A percentile compares a stretch with the other conserved stretches of the same genome.
Conservation (phyloP, 2,797 vertebrate species). For the Pangasius macronema region DNA sequence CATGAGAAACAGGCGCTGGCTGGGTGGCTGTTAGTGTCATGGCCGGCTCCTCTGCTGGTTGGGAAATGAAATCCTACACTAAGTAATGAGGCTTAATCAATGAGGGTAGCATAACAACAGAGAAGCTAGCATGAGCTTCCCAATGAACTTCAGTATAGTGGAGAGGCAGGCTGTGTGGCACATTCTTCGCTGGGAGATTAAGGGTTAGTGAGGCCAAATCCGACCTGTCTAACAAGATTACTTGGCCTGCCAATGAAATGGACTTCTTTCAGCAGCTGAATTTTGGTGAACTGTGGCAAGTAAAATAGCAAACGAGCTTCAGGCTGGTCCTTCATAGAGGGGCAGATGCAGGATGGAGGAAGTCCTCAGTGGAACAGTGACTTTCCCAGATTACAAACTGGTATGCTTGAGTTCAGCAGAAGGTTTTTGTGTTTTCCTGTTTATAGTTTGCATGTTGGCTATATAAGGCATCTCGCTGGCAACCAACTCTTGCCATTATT, state of each 20-base stretch:
- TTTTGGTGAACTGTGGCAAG: background rate
- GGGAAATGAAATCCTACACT: slow-evolving; percentile 44
- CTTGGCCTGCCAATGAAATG: background rate
- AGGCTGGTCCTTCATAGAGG: background rate
- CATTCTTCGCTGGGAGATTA: background rate
- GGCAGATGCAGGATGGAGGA: background rate
- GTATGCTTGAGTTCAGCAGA: background rate
- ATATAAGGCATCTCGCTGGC: background rate
- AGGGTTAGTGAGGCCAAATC: background rate
- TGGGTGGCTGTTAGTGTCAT: slow-evolving; percentile 32
- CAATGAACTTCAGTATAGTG: background rate
- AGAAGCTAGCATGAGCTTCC: slow-evolving; percentile 5
- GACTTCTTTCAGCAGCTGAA: background rate
- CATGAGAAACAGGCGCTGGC: slow-evolving; percentile 53
- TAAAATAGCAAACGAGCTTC: background rate
- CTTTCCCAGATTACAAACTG: background rate
- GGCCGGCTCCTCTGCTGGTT: slow-evolving; percentile 16
- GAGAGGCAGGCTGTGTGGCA: background rate
- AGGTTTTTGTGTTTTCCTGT: background rate
- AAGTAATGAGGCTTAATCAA: slow-evolving; percentile 45
- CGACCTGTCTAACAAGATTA: background rate
- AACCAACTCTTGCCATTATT: background rate
- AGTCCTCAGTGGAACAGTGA: background rate
- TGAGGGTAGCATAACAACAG: slow-evolving; percentile 23
- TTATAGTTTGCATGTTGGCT: background rate